These are phyloP conservation scores for Clarias gariepinus DNA, from an alignment of 2,113 vertebrate genomes.

Conservation along the genomic window DNA sequence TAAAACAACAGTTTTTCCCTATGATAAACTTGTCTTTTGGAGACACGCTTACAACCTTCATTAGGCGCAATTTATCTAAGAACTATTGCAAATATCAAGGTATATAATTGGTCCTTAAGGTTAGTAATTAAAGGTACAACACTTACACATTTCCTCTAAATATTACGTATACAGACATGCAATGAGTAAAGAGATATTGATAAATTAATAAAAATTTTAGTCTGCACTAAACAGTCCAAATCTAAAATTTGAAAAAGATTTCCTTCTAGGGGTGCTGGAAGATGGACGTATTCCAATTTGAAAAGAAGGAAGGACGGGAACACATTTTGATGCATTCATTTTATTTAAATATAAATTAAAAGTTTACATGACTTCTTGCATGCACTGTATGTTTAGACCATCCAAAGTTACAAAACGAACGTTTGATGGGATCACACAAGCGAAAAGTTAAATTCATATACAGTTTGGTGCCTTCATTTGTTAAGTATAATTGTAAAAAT, in stretches of 20 bases:
- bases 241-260: no score
- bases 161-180: neutral
- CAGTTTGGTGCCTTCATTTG: neutral
- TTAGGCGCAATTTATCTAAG: neutral
- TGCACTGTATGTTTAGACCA: neutral
- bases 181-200: no score
- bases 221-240: no score
- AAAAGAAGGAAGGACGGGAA: no score
- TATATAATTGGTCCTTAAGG: neutral
- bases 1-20: neutral
- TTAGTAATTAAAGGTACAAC: neutral
- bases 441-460: neutral
- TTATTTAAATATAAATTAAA: no score
- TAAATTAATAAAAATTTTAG: no score
- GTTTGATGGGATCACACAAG: neutral
- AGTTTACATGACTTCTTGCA: no score
- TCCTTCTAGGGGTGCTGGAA: no score
- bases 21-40: neutral
- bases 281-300: no score
- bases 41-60: no score
- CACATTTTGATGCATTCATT: no score
- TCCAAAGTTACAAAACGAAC: neutral
- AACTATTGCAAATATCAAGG: neutral
- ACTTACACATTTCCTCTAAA: neutral
- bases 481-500: neutral